These are phyloP conservation scores for Latrodectus geometricus DNA, from an alignment of 1,140 invertebrate genomes.

Conservation along the genomic window DNA sequence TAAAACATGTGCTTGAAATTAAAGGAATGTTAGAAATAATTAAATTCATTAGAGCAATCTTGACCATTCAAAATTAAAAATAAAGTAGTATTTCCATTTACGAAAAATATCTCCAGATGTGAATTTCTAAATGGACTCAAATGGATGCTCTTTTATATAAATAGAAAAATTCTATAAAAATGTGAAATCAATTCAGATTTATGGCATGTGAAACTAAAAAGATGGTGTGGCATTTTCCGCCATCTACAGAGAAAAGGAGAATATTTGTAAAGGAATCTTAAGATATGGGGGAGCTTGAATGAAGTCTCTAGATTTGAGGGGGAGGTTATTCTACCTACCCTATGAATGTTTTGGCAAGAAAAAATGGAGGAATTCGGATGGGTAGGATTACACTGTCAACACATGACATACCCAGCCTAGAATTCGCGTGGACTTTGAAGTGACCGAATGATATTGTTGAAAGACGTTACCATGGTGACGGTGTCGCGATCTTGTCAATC, in stretches of 20 bases:
- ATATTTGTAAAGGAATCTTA: background rate
- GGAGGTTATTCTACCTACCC: background rate
- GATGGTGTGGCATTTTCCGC: background rate
- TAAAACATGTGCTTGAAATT: no score
- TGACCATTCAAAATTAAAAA: no score
- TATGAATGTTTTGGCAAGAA: background rate
- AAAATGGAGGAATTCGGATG: slow-evolving; percentile 33
- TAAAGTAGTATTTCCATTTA: no score
- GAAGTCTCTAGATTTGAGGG: background rate
- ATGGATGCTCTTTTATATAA: no score
- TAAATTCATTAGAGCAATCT: no score
- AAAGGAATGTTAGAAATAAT: no score
- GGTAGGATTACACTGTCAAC: slow-evolving; percentile 57
- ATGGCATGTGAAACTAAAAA: background rate
- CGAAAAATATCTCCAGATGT: no score
- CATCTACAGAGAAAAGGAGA: background rate
- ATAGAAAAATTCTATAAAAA: no score
- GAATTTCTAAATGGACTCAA: no score
- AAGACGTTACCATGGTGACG: slow-evolving; percentile 29
- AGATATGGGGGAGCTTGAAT: background rate
- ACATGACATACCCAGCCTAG: slow-evolving; percentile 32
- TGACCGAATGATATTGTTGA: slow-evolving; percentile 53
- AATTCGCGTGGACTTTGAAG: slow-evolving; percentile 19
- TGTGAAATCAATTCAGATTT: background rate
- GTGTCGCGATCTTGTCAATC: slow-evolving; percentile 59